A percentile compares a stretch with the other conserved stretches of the same genome.
Evolutionary conservation across 2,113 vertebrate genomes (phyloP).

Genomic region (Egretta garzetta): DNA sequence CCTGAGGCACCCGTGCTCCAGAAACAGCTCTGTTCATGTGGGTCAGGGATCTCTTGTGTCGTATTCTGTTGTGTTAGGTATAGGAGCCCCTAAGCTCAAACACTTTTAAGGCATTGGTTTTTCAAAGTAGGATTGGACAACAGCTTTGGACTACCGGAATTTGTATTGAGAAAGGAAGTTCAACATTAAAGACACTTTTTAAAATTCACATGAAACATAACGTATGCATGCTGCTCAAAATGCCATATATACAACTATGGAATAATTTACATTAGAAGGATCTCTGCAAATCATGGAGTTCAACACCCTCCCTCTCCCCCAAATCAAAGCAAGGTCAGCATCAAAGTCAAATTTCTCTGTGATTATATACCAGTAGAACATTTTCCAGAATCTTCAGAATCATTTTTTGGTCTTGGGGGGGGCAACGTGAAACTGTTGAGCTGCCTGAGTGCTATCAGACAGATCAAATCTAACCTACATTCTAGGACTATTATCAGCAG

Average conservation of each 20-base stretch:
- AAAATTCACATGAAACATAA: neutral
- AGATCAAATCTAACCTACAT: neutral
- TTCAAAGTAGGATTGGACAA: neutral
- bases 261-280: neutral
- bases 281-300: neutral
- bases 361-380: neutral
- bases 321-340: neutral
- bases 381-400: neutral
- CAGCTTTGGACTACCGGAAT: neutral
- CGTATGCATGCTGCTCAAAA: neutral
- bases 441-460: neutral
- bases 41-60: neutral
- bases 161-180: neutral
- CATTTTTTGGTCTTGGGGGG: neutral
- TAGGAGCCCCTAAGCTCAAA: neutral
- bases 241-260: neutral
- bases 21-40: neutral
- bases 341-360: neutral
- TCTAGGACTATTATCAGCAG: neutral
- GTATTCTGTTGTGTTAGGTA: neutral
- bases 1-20: neutral
- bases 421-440: neutral
- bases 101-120: neutral
- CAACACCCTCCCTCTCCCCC: neutral
- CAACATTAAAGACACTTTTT: neutral